phyloP scores from a whole-genome alignment of 2,797 vertebrate genomes.

The Falco berigora region DNA sequence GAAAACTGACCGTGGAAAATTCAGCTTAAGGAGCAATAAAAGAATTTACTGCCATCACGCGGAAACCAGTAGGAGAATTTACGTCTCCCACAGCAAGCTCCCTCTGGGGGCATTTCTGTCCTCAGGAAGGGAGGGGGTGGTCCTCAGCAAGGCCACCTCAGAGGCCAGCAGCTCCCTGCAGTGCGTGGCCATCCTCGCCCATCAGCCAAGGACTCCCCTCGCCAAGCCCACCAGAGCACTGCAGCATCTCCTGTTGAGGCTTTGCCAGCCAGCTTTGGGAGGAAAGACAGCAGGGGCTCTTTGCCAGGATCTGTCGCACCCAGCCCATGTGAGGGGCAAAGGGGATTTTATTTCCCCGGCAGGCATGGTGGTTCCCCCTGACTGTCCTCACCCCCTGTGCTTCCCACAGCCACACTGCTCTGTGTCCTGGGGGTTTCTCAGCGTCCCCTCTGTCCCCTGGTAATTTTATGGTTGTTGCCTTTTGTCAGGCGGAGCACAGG shows the following conservation, averaged over 20 bases:
- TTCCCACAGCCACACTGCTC: rapidly evolving
- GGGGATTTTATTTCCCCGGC: neutral
- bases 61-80: slow-evolving; percentile 40
- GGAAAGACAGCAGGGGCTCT: neutral
- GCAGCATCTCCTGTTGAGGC: neutral
- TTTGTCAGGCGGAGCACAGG: neutral
- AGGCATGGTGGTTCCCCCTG: neutral
- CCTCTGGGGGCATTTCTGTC: neutral
- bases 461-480: neutral
- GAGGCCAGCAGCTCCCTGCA: neutral
- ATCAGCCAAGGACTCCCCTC: neutral
- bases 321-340: neutral
- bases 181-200: neutral
- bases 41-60: slow-evolving; percentile 1
- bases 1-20: slow-evolving; percentile 42
- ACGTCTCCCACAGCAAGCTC: neutral
- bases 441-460: neutral
- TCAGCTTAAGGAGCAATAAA: slow-evolving; percentile 51
- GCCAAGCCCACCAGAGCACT: rapidly evolving
- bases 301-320: neutral
- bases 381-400: rapidly evolving
- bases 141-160: neutral
- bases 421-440: neutral
- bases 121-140: neutral
- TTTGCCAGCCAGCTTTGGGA: neutral